Evolutionary conservation across 1,140 invertebrate genomes (phyloP).

Genomic region (Bathynomus jamesi): DNA sequence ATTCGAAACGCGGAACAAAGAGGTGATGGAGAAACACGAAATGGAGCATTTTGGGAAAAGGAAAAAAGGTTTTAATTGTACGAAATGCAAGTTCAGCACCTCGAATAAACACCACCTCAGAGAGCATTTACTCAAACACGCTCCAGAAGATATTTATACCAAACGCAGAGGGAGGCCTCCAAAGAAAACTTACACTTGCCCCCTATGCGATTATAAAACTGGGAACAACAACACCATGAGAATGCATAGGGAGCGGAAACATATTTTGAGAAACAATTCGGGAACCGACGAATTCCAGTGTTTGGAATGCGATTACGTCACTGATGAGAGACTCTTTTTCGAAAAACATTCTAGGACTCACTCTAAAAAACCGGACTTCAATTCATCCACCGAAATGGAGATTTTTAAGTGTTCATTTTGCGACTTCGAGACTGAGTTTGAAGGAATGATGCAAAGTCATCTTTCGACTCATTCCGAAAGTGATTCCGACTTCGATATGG

Average conservation of each 20-base stretch:
- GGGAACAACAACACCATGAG: too few relatives aligned
- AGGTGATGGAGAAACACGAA: background rate
- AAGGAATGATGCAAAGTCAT: background rate
- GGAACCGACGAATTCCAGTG: background rate
- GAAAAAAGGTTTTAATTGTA: background rate
- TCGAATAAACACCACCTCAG: too few relatives aligned
- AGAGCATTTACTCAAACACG: too few relatives aligned
- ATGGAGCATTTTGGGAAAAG: background rate
- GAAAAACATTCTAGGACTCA: background rate
- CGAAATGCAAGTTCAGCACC: too few relatives aligned
- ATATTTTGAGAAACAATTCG: too few relatives aligned
- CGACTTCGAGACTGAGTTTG: background rate
- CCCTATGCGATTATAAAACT: too few relatives aligned
- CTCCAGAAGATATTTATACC: too few relatives aligned
- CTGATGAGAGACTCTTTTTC: background rate
- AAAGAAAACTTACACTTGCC: too few relatives aligned
- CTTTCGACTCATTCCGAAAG: background rate
- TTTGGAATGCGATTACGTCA: background rate
- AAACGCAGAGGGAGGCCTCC: too few relatives aligned
- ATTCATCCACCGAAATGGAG: background rate
- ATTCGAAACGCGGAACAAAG: background rate
- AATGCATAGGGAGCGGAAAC: too few relatives aligned
- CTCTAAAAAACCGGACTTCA: background rate
- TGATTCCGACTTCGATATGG: background rate
- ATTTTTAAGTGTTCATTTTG: background rate